Evolutionary conservation across 2,113 vertebrate genomes (phyloP), one percentile per base, ranked within the genome.

Genomic region (Hemichromis elongatus): DNA sequence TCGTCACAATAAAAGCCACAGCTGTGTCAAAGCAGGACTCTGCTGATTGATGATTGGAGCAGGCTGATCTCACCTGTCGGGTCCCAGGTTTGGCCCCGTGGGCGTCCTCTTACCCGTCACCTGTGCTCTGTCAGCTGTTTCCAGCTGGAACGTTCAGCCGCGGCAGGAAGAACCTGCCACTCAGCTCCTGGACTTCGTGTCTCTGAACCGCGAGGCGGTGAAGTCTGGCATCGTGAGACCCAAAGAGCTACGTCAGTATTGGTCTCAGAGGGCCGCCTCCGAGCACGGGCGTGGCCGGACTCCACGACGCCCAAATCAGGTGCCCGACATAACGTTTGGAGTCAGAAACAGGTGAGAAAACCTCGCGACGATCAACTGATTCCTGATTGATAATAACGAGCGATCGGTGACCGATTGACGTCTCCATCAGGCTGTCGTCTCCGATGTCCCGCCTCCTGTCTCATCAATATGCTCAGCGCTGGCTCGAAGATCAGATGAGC

Each of bases 361-460:
- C 12, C 37, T 2, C 3, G 2, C 2, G 1, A 10, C 3, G n/a
- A 18, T 7, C 9, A 35, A 21, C 10, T 9, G 9, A 16, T 50
- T 18, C 45, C 8, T 59, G 50, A 75, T 24, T 3, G 5, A 61
- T 63, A n/a, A 13, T 21, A 53, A 40, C 18, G 2, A 2, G 1
- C 3, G 14, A 5, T 19, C 53, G 9, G 53, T 19, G 5, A 3
- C 2, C 18, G 0, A 12, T 12, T 12, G 26, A 30, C 55, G 14
- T 85, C 21, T 61, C 11, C 53, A 0, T 50, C 93, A 99, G 98
- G 89, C 88, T 97, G 3, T 82, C 95, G 3, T 97, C 96, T 0
- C 97, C 97, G 1, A 68, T 99, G 53, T 95, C 88, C 3, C 96
- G 97, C 14, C 26, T 99, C 30, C 92, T 99, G 28, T 96, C 97